phyloP scores from a whole-genome alignment of 2,797 vertebrate species.

The Varecia variegata region DNA sequence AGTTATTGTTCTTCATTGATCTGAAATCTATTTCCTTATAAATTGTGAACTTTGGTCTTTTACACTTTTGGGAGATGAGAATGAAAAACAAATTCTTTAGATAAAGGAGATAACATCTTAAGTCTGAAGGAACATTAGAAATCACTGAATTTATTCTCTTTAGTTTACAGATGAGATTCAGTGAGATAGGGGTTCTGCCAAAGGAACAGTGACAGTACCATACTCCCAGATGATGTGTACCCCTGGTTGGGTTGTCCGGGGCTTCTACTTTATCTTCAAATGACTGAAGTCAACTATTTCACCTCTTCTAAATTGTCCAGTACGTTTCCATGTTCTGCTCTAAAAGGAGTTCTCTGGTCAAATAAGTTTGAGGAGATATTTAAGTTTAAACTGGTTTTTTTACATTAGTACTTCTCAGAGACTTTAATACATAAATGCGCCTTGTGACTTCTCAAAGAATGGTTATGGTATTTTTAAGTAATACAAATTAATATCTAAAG shows the following conservation, averaged over 20 bases:
- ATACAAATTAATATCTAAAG: neutral
- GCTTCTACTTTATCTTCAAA: neutral
- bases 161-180: neutral
- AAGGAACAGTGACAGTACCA: neutral
- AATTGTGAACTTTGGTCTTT: neutral
- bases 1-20: neutral
- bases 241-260: neutral
- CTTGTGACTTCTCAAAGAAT: neutral
- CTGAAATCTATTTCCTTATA: neutral
- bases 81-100: neutral
- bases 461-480: neutral
- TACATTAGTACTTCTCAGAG: neutral
- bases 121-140: neutral
- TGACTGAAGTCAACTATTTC: neutral
- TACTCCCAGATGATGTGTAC: neutral
- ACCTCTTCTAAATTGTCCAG: neutral
- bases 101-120: neutral
- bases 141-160: neutral
- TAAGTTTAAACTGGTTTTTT: neutral
- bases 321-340: neutral
- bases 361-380: conserved; percentile 30
- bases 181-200: neutral
- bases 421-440: neutral
- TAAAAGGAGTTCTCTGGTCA: neutral
- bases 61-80: neutral